Conservation (phyloP, 1,140 invertebrate genomes). For the Dolichoris vasculosae region DNA sequence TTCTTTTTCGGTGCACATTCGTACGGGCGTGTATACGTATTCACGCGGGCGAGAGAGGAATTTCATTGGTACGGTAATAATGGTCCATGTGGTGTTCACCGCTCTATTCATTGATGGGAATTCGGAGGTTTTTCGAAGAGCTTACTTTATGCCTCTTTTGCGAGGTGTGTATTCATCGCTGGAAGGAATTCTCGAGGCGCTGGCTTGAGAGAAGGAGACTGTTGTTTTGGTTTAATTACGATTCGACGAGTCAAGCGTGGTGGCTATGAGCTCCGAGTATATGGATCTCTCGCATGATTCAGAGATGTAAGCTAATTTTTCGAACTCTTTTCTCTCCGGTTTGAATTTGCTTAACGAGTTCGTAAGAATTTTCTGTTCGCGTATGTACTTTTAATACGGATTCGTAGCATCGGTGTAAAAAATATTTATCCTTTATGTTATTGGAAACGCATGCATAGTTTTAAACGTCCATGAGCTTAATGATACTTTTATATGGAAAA, state of each 20-base stretch:
- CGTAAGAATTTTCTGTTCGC: neutral
- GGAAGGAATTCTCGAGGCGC: neutral
- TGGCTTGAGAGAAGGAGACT: neutral
- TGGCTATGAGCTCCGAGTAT: neutral
- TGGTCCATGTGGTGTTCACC: neutral
- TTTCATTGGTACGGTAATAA: conserved; percentile 47
- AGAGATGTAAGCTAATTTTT: neutral
- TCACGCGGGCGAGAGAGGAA: neutral
- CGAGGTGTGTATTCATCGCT: neutral
- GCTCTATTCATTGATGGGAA: conserved; percentile 45
- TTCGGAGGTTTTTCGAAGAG: neutral
- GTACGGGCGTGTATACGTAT: neutral
- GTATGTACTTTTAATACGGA: neutral
- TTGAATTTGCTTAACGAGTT: neutral
- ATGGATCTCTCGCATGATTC: neutral
- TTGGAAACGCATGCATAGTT: no score
- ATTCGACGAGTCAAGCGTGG: neutral
- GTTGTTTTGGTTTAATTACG: conserved; percentile 18
- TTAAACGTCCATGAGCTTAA: no score
- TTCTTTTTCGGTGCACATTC: conserved; percentile 25
- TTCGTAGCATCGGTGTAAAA: no score
- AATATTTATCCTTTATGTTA: neutral
- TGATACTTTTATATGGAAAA: no score
- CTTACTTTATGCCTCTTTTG: neutral
- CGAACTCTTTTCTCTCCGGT: neutral